Base-by-base conservation (phyloP, 92 coral and sea anemone genomes). In the Zoanthus sociatus region DNA sequence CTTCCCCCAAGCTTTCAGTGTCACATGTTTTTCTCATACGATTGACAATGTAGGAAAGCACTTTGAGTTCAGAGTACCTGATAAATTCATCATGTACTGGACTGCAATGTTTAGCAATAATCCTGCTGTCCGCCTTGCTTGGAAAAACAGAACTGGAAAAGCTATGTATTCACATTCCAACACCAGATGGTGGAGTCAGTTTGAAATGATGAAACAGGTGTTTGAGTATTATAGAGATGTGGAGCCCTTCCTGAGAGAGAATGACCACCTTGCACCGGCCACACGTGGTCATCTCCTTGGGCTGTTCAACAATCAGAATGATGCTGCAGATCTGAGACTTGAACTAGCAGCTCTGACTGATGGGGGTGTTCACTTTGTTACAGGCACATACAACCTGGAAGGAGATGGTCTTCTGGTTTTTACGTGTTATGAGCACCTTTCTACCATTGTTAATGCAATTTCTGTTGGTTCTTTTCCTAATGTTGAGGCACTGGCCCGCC, bases 401-500 rank as follows among this genome's bases (percentile, higher is more conserved):
- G 79, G 79, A 76, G 79, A 46, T 74, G 78, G 78, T 42, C 78
- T 61, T 74, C 61, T 74, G 55, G 78, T 74, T 45, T 74, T 74
- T 76, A 76, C 79, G 31, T 76, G 66, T 76, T 76, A 51, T 53
- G 79, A 76, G 63, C 79, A 53, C 79, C 81, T 76, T 20, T 76
- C 81, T 20, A 30, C 81, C 31, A 76, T 76, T 76, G 81, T 51
- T 76, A 18, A 76, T 55, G 81, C 81, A 50, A 76, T 76, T 76
- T 53, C 81, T 55, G 63, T 51, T 20, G 81, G 44, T 55, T 16
- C 81, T 20, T 76, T 76, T 32, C 81, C 81, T 53, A 76, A 76
- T 53, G 67, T 76, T 76, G 81, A 53, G 81, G 81, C 81, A 76
- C 67, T 50, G 81, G 81, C 81, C 79, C 81, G 81, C 81, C 81